Conservation (phyloP, 37 sponge, comb jelly and placozoan genomes). For the Theonella swinhoei region DNA sequence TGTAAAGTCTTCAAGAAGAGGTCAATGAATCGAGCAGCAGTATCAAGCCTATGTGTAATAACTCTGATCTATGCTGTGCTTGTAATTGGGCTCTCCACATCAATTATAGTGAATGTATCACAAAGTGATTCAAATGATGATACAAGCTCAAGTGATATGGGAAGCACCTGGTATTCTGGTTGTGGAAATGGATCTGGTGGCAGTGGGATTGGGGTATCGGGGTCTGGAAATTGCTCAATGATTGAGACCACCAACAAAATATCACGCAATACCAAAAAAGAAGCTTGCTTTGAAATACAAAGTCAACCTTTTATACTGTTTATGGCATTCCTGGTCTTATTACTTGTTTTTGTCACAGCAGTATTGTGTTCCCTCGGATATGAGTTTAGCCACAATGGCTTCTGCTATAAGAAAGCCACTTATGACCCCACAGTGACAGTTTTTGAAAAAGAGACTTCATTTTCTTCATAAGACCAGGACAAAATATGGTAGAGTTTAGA, state of each 20-base stretch:
- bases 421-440: not conserved
- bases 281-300: not conserved
- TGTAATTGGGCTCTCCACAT: not conserved
- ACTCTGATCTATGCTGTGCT: not conserved
- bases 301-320: not conserved
- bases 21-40: not conserved
- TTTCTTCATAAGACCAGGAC: too few species aligned
- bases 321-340: not conserved
- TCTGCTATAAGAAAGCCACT: not conserved
- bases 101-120: not conserved
- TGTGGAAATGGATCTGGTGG: not conserved
- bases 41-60: not conserved
- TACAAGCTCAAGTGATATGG: not conserved
- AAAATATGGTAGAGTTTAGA: too few species aligned
- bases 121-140: not conserved
- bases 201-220: too few species aligned
- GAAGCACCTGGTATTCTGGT: not conserved
- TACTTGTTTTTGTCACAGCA: not conserved
- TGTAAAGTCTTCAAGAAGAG: not conserved
- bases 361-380: not conserved
- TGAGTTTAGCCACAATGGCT: not conserved
- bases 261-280: not conserved
- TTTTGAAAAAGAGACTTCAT: not conserved
- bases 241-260: too few species aligned
- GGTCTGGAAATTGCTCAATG: too few species aligned